Base-by-base conservation (phyloP, 2,888 invertebrate genomes). In the Lasioglossum malachurum region DNA sequence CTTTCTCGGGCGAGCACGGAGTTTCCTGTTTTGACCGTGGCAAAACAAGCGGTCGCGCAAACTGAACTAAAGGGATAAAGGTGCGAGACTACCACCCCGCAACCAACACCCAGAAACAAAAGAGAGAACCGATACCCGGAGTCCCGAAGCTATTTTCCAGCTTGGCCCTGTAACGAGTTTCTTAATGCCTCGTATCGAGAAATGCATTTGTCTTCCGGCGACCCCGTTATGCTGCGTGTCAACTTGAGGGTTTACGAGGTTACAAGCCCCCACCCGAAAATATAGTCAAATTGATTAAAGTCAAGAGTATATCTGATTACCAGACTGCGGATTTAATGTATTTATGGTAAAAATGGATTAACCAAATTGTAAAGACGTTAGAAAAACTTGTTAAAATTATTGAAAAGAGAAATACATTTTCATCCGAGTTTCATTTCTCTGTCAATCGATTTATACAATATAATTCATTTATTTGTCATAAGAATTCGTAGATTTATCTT, bases 121-220 rank as follows among this genome's bases (percentile, higher is more conserved):
- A 14, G 60, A 60, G 84, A 53, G 84, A 72, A 64, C 84, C 84
- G 84, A 84, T 83, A 83, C 60, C 38, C 23, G 38, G 38, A 14
- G 27, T 35, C 77, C 72, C 46, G 23, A 3, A 53, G 69, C 84
- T 78, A 84, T 84, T 84, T 84, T 84, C 86, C 84, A 71, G 80
- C n/a, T 53, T 71, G 49, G 77, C 60, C 72, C 75, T 75, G 75
- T 78, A 84, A 84, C 84, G 78, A 83, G 84, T 84, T 75, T 84
- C 84, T 84, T 84, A 83, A 84, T 84, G 84, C 53, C 44, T 60
- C 60, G 84, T 83, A 83, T 83, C 75, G 78, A 78, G 84, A 23
- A 83, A 84, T 71, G 64, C 84, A 75, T 84, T 84, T 84, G 72
- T 84, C 84, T 84, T 83, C 75, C 49, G 53, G 78, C 72, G 84